These are phyloP conservation scores for Neopelma chrysocephalum DNA, from an alignment of 2,797 vertebrate genomes.

Conservation along the genomic window DNA sequence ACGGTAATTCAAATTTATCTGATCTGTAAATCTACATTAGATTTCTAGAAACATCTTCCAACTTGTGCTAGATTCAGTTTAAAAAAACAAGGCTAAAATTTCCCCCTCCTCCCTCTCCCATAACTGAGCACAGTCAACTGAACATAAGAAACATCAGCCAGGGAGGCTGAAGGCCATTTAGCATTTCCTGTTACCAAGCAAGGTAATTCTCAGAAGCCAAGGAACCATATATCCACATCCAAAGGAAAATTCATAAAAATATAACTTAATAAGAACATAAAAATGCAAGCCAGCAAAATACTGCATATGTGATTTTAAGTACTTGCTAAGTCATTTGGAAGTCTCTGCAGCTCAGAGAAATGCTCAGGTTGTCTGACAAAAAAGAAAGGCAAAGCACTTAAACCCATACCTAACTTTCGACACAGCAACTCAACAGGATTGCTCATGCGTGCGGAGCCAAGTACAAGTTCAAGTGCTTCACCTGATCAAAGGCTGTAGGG, in stretches of 20 bases:
- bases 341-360: neutral
- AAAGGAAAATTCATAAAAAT: neutral
- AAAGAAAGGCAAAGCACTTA: neutral
- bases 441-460: neutral
- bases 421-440: neutral
- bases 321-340: neutral
- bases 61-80: neutral
- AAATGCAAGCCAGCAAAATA: slow-evolving; percentile 21
- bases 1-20: neutral
- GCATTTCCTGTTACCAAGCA: neutral
- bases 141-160: neutral
- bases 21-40: neutral
- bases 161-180: neutral
- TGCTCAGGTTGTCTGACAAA: neutral
- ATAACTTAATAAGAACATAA: neutral
- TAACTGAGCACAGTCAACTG: neutral
- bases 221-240: neutral
- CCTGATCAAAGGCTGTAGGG: neutral
- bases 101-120: neutral
- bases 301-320: neutral
- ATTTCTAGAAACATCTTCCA: neutral
- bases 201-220: slow-evolving; percentile 20
- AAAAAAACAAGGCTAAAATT: neutral
- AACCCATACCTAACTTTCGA: neutral
- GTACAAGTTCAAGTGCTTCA: neutral